Percentiles rank a stretch among this genome's conserved stretches.
These are phyloP conservation scores for Actinemys pallida DNA, from an alignment of 2,113 vertebrate species.

Conservation along the genomic window DNA sequence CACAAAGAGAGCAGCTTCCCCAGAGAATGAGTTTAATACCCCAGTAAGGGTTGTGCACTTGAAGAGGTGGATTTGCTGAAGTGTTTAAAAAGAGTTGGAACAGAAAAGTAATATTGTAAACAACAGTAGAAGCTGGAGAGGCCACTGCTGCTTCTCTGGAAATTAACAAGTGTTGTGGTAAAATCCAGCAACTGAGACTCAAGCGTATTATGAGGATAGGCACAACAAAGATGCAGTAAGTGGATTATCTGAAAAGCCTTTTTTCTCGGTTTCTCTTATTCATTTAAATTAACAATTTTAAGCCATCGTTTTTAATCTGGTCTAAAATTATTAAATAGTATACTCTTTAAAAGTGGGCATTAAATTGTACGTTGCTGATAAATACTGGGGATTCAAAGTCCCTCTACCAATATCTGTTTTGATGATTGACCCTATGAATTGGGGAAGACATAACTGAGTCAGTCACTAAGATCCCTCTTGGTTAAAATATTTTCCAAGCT, in stretches of 20 bases:
- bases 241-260: conserved; percentile 61
- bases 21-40: not conserved
- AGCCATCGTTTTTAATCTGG: not conserved
- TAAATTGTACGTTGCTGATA: not conserved
- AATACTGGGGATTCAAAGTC: not conserved
- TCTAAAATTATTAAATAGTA: not conserved
- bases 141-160: not conserved
- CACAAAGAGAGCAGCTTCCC: conserved; percentile 18
- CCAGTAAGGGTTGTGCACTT: not conserved
- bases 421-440: conserved; percentile 39
- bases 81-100: not conserved
- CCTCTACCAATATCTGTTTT: not conserved
- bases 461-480: conserved; percentile 54
- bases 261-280: not conserved
- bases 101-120: not conserved
- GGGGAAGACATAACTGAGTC: conserved; percentile 36
- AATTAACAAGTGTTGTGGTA: conserved; percentile 23
- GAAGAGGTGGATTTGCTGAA: not conserved
- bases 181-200: conserved; percentile 57
- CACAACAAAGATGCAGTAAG: conserved; percentile 61
- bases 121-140: not conserved
- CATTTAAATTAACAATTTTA: conserved; percentile 49
- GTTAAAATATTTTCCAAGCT: conserved; percentile 71
- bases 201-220: conserved; percentile 44
- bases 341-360: not conserved